phyloP scores from a whole-genome alignment of 1,140 invertebrate species.

The Euschistus heros region DNA sequence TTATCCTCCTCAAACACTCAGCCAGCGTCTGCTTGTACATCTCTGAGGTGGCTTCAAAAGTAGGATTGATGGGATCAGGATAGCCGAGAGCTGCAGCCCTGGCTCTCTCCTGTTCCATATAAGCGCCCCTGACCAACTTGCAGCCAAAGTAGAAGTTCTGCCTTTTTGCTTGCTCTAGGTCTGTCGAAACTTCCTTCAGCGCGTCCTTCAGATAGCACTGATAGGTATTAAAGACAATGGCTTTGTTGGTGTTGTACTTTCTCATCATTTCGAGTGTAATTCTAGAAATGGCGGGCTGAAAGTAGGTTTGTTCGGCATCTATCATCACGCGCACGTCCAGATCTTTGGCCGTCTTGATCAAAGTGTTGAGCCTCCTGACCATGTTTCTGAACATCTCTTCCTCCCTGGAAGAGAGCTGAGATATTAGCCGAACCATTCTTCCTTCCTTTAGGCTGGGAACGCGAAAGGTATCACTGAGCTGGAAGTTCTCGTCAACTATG shows the following conservation, averaged over 20 bases:
- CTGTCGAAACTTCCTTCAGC: conserved; percentile 76
- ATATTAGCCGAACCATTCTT: conserved; percentile 70
- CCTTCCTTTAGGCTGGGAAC: conserved; percentile 85
- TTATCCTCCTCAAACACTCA: conserved; percentile 74
- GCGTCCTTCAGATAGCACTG: conserved; percentile 95
- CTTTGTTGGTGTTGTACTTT: conserved; percentile 82
- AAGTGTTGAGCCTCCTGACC: conserved; percentile 81
- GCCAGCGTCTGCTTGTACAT: conserved; percentile 82
- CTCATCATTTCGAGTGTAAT: conserved; percentile 97
- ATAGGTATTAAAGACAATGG: conserved; percentile 98
- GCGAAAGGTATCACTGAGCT: conserved; percentile 80
- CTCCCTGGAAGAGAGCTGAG: conserved; percentile 82
- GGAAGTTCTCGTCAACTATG: conserved; percentile 81
- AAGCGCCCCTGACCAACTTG: conserved; percentile 95
- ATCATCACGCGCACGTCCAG: conserved; percentile 95
- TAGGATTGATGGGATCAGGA: conserved; percentile 87
- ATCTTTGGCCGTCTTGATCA: conserved; percentile 83
- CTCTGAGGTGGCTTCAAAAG: conserved; percentile 80
- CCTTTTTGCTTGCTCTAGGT: conserved; percentile 86
- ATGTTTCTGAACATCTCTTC: conserved; percentile 98
- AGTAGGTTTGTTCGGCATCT: conserved; percentile 97
- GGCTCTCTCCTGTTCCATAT: conserved; percentile 91
- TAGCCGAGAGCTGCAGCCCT: conserved; percentile 81
- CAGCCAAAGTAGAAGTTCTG: conserved; percentile 98
- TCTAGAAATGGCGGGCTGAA: conserved; percentile 95